Conservation (phyloP, 2,797 vertebrate species). For the Hozukius guyotensis region DNA sequence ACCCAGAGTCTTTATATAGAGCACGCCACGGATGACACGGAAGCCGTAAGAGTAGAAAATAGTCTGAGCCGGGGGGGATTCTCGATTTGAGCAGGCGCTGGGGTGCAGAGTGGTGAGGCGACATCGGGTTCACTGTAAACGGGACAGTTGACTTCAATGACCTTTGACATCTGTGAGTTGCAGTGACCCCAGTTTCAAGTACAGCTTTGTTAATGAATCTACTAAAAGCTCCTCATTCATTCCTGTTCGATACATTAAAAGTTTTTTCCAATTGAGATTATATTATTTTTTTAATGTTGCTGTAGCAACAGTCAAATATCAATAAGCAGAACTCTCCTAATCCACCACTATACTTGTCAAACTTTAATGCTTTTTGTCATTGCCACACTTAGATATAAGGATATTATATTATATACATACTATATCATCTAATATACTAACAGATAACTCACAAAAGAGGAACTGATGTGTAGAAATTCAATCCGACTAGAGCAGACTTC, state of each 20-base stretch:
- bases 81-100: background rate
- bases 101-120: background rate
- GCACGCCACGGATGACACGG: conserved; percentile 51
- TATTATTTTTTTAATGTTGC: background rate
- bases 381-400: background rate
- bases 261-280: background rate
- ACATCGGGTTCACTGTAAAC: background rate
- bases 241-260: background rate
- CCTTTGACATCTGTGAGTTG: conserved; percentile 11
- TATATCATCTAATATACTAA: background rate
- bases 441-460: background rate
- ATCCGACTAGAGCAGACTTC: background rate
- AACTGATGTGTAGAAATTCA: conserved; percentile 3
- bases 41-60: conserved; percentile 54
- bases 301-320: background rate
- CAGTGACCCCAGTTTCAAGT: background rate
- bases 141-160: conserved; percentile 22
- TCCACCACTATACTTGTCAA: background rate
- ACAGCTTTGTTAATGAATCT: background rate
- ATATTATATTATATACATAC: background rate
- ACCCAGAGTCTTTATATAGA: conserved; percentile 74
- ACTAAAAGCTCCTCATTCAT: background rate
- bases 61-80: conserved; percentile 27
- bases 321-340: background rate
- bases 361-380: background rate